Conservation (phyloP, 2,888 invertebrate genomes). For the Maniola hyperantus region DNA sequence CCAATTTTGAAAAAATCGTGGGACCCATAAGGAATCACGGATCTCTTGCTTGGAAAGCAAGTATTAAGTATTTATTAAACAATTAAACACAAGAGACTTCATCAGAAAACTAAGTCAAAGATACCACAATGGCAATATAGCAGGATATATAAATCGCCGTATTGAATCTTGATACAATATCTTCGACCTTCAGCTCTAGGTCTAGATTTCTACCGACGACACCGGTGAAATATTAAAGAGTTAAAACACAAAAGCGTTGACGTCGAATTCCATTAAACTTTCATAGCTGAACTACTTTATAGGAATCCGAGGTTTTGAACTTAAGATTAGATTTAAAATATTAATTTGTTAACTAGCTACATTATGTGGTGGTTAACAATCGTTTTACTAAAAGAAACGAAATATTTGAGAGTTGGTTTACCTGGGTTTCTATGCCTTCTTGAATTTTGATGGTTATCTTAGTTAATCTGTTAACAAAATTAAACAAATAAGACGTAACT, state of each 20-base stretch:
- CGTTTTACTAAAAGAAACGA: not conserved
- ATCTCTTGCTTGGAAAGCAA: too few species aligned
- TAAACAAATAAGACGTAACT: too few species aligned
- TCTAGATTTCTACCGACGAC: constrained; percentile 6
- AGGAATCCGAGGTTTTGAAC: constrained; percentile 10
- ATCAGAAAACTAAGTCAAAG: not conserved
- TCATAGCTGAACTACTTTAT: constrained; percentile 23
- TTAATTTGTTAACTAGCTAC: not conserved
- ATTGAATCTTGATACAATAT: constrained; percentile 15
- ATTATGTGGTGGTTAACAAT: not conserved
- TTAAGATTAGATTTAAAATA: constrained; percentile 15
- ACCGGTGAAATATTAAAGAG: constrained; percentile 31
- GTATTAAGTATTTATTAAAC: too few species aligned
- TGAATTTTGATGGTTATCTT: too few species aligned
- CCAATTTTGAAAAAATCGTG: not conserved
- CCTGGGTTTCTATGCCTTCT: too few species aligned
- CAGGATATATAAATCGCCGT: constrained; percentile 4
- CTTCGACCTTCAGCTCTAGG: constrained; percentile 15
- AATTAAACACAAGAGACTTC: not conserved
- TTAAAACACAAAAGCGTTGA: constrained; percentile 37
- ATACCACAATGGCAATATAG: not conserved
- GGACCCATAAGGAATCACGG: too few species aligned
- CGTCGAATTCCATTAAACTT: constrained; percentile 30
- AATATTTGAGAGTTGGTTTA: too few species aligned
- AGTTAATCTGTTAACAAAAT: too few species aligned